Evolutionary conservation across 2,888 invertebrate genomes (phyloP), one percentile per base, ranked within the genome.

Genomic region (Drosophila tripunctata): DNA sequence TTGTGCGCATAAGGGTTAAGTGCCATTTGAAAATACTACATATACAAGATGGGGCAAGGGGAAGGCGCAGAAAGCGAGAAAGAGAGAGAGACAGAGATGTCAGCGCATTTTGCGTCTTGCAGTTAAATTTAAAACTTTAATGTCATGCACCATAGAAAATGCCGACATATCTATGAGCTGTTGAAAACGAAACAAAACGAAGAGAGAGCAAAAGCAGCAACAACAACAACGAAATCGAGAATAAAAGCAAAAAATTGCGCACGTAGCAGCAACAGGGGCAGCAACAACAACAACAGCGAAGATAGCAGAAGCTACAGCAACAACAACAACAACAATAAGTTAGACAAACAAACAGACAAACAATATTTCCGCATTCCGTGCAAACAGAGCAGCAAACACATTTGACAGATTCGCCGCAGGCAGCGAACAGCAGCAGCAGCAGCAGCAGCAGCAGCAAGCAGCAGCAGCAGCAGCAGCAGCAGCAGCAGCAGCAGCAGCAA

Each of bases 61-160:
- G 4, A 1, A 43, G 7, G 30, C 21, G 17, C 10, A 24, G 22
- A 27, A 15, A n/a, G 3, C 10, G 22, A 15, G 17, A 2, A 15
- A 47, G 10, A 17, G 30, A 15, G 31, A 10, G 17, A n/a, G 27
- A 3, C 10, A 10, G 7, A 1, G 19, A 30, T 10, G 24, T 40
- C 27, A 40, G 31, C 30, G 48, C n/a, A 56, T 47, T 75, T 62
- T 66, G 33, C 64, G 38, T 44, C 19, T 48, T 38, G 51, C 51
- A 40, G 40, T 79, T 85, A 74, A 85, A 87, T 82, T 81, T 85
- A 78, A 80, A 82, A 81, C 79, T 83, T 83, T 83, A 86, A 83
- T 85, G 84, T 83, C 88, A 86, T 80, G 80, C 86, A 70, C 67
- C 74, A 74, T 51, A 66, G 75, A 63, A 73, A 75, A 72, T 74